Percentiles rank a stretch among this genome's conserved stretches.
Conservation (phyloP, 2,113 vertebrate genomes). For the Engraulis encrasicolus region DNA sequence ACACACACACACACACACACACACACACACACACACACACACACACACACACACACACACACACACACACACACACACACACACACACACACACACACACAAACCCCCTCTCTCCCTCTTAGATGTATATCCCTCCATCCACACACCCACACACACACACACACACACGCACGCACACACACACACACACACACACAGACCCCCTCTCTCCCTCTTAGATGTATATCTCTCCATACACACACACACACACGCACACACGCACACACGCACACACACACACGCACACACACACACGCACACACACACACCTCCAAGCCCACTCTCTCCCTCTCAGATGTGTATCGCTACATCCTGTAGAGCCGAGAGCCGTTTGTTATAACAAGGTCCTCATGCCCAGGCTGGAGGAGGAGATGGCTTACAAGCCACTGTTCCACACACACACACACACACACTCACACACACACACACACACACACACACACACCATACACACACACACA, state of each 20-base stretch:
- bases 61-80: background rate
- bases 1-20: constrained; percentile 26
- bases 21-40: constrained; percentile 14
- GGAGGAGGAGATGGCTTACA: background rate
- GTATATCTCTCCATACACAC: background rate
- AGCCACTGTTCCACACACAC: too few species aligned
- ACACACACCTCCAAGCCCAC: too few species aligned
- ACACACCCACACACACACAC: background rate
- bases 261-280: too few species aligned
- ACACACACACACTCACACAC: too few species aligned
- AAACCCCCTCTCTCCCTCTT: too few species aligned
- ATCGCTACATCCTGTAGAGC: constrained; percentile 3
- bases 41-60: background rate
- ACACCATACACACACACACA: too few species aligned
- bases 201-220: background rate
- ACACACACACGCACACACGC: too few species aligned
- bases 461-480: too few species aligned
- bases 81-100: too few species aligned
- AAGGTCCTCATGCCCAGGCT: constrained; percentile 22
- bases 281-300: background rate
- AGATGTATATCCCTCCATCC: too few species aligned
- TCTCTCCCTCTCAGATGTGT: constrained; percentile 6
- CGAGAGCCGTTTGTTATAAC: constrained; percentile 19
- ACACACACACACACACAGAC: constrained; percentile 15
- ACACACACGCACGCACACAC: constrained; percentile 20